Percentiles rank a stretch among this genome's conserved stretches.
Conservation (phyloP, 1,140 invertebrate genomes). For the Ooceraea biroi region DNA sequence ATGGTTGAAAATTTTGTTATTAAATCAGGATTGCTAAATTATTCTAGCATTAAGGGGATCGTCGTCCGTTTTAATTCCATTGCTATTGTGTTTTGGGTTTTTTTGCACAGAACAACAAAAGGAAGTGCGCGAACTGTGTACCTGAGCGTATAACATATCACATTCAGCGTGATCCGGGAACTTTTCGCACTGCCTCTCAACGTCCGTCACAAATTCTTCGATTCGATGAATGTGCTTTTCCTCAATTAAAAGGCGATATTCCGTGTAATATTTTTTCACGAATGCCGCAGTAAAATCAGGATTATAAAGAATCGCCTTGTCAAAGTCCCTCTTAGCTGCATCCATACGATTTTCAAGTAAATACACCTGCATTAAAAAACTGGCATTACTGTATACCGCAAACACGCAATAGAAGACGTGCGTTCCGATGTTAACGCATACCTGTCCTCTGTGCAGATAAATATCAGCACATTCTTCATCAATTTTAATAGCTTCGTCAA, state of each 20-base stretch:
- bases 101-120: too few species aligned
- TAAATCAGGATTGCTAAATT: neutral
- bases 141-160: constrained; percentile 93
- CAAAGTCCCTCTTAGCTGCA: constrained; percentile 93
- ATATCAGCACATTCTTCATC: constrained; percentile 94
- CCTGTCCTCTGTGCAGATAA: constrained; percentile 92
- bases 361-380: constrained; percentile 89
- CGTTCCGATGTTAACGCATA: constrained; percentile 70
- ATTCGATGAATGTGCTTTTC: constrained; percentile 87
- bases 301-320: constrained; percentile 93
- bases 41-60: too few species aligned
- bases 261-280: constrained; percentile 95
- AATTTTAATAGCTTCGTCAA: constrained; percentile 91
- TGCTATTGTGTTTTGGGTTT: too few species aligned
- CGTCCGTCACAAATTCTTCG: constrained; percentile 89
- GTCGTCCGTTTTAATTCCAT: too few species aligned
- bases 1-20: neutral
- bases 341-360: constrained; percentile 93
- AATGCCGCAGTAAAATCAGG: constrained; percentile 93
- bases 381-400: constrained; percentile 7
- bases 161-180: constrained; percentile 95
- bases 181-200: constrained; percentile 91
- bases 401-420: neutral
- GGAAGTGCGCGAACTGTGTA: too few species aligned
- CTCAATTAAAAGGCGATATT: constrained; percentile 90